Base-by-base conservation (phyloP, 2,888 invertebrate species). In the Drosophila testacea region DNA sequence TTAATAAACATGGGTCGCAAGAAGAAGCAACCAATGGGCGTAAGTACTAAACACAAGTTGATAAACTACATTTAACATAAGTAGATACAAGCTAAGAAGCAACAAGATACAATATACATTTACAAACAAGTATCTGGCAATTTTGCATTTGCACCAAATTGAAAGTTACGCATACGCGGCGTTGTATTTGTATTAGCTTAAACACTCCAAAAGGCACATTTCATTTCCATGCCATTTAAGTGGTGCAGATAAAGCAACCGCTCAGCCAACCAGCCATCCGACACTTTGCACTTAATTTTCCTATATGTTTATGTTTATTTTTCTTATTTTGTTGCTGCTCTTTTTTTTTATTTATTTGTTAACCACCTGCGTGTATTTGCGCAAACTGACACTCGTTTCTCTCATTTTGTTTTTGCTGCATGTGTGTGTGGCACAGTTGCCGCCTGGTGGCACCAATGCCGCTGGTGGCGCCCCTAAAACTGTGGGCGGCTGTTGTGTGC, bases 401-500 rank as follows among this genome's bases (percentile, higher is more conserved):
- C 41, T 48, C 48, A 30, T 54, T 34, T 50, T 27, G 27, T 44
- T 22, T 27, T 41, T 28, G 30, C 2, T 6, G 6, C 0, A 6
- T 32, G 32, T 38, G 59, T 34, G 10, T 55, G 42, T n/a, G 47
- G 28, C 63, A 22, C 81, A 83, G 83, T 57, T 83, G 73, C 85
- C 83, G 55, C 73, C 77, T 60, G 77, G 81, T 50, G 83, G 78
- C 51, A 56, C 67, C 41, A 70, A 63, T 63, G 80, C 69, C 68
- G 38, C 63, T 55, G 73, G 60, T 39, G 66, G 61, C 41, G 57
- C 73, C 51, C 61, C 84, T 59, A 84, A 81, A 81, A 77, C 73
- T 60, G 89, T 81, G 71, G 88, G 85, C 73, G 90, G 91, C 60
- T 89, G 90, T 47, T 91, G 94, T 91, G 93, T 94, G 13, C 93